Conservation (phyloP, 2,113 vertebrate genomes). For the Brachyhypopomus occidentalis region DNA sequence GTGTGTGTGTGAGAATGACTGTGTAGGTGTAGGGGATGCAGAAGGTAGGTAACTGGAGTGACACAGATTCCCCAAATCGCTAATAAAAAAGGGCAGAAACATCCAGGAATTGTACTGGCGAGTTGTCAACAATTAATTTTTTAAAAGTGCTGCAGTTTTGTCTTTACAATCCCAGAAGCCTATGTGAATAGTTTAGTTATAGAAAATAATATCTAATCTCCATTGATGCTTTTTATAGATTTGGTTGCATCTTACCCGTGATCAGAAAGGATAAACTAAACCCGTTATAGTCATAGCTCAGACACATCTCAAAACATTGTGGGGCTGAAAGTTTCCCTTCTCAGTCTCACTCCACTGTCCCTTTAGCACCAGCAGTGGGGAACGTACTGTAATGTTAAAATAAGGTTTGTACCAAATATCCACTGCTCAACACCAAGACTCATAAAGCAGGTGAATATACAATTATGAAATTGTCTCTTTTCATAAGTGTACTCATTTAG, state of each 20-base stretch:
- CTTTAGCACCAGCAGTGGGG: not conserved
- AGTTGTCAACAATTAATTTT: no score
- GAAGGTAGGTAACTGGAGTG: not conserved
- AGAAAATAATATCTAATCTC: not conserved
- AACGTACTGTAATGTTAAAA: not conserved
- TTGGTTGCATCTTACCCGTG: not conserved
- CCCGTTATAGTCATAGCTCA: not conserved
- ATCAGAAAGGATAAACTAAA: not conserved
- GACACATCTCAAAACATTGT: not conserved
- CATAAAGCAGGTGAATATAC: not conserved
- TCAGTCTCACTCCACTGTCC: not conserved
- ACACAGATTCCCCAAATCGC: not conserved
- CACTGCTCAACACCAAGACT: not conserved
- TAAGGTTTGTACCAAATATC: not conserved
- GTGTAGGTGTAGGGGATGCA: not conserved
- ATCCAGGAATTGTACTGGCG: not conserved
- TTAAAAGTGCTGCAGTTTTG: no score
- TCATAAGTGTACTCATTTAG: not conserved
- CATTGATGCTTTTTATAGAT: not conserved
- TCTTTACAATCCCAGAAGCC: not conserved
- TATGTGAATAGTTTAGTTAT: not conserved
- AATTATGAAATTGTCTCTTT: no score
- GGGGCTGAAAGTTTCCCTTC: conserved; percentile 2
- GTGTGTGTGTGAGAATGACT: not conserved
- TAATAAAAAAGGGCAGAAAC: not conserved